These are phyloP conservation scores for Scaptomyza caliginosa DNA, from an alignment of 2,888 invertebrate genomes.

Conservation along the genomic window DNA sequence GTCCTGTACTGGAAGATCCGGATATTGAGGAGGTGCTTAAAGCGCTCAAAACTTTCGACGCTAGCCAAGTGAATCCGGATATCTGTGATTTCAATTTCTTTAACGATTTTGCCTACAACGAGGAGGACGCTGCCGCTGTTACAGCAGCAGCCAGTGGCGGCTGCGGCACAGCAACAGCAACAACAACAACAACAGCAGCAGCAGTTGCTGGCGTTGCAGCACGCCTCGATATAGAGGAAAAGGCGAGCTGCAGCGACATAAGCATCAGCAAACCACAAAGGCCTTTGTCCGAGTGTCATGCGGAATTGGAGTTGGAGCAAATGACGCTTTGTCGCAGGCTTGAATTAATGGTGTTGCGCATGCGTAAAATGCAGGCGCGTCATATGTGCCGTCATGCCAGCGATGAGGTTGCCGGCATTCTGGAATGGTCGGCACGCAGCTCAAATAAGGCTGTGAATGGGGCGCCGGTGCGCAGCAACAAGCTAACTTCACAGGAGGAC, in stretches of 20 bases:
- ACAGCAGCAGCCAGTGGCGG: conserved; percentile 3
- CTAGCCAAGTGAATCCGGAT: conserved; percentile 68
- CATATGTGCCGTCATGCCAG: conserved; percentile 91
- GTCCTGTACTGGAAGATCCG: conserved; percentile 88
- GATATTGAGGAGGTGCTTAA: conserved; percentile 90
- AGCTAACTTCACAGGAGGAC: conserved; percentile 47
- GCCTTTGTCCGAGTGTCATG: conserved; percentile 71
- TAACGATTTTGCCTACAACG: conserved; percentile 73
- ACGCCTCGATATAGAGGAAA: conserved; percentile 20
- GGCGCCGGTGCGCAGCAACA: conserved; percentile 47
- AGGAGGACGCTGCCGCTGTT: conserved; percentile 39
- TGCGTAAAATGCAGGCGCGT: conserved; percentile 90
- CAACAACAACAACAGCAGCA: conserved; percentile 7
- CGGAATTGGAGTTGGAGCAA: conserved; percentile 80
- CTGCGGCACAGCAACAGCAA: not conserved
- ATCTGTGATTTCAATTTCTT: conserved; percentile 83
- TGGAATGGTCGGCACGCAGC: conserved; percentile 88
- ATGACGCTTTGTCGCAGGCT: conserved; percentile 88
- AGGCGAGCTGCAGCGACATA: conserved; percentile 13
- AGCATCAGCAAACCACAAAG: conserved; percentile 2
- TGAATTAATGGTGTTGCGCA: conserved; percentile 89
- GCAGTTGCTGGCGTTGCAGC: conserved; percentile 7
- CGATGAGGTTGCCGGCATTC: conserved; percentile 91
- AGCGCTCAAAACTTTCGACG: conserved; percentile 90
- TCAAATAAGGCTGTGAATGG: conserved; percentile 50